These are phyloP conservation scores for Torymus auratus DNA, from an alignment of 2,888 invertebrate genomes.

Conservation along the genomic window DNA sequence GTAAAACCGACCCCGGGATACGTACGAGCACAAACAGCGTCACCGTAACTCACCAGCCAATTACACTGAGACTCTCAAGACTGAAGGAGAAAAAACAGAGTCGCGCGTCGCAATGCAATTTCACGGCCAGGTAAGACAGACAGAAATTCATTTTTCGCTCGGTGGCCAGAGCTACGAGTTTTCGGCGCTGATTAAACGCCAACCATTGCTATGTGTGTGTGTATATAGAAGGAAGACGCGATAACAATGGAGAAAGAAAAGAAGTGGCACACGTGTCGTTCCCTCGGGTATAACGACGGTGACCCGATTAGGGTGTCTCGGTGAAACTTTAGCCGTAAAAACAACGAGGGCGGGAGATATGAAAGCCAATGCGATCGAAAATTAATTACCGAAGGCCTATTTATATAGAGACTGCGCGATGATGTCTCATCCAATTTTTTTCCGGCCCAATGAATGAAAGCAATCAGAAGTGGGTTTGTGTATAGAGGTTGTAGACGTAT, in stretches of 20 bases:
- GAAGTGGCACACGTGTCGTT: not conserved
- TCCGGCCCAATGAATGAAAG: not conserved
- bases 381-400: constrained; percentile 20
- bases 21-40: too few species aligned
- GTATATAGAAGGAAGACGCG: not conserved
- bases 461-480: not conserved
- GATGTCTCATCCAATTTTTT: not conserved
- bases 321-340: constrained; percentile 25
- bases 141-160: constrained; percentile 31
- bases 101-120: not conserved
- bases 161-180: constrained; percentile 10
- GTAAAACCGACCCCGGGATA: not conserved
- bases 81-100: too few species aligned
- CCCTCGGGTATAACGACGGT: constrained; percentile 13
- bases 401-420: not conserved
- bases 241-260: constrained; percentile 9
- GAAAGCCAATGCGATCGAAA: constrained; percentile 4
- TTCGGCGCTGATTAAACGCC: constrained; percentile 33
- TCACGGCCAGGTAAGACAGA: constrained; percentile 5
- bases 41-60: too few species aligned
- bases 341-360: not conserved
- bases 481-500: too few species aligned
- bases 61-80: too few species aligned
- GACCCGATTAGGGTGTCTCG: not conserved
- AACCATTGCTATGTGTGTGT: not conserved